A percentile compares a stretch with the other conserved stretches of the same genome.
phyloP scores from a whole-genome alignment of 2,888 invertebrate species.

The Synergus umbraculus region DNA sequence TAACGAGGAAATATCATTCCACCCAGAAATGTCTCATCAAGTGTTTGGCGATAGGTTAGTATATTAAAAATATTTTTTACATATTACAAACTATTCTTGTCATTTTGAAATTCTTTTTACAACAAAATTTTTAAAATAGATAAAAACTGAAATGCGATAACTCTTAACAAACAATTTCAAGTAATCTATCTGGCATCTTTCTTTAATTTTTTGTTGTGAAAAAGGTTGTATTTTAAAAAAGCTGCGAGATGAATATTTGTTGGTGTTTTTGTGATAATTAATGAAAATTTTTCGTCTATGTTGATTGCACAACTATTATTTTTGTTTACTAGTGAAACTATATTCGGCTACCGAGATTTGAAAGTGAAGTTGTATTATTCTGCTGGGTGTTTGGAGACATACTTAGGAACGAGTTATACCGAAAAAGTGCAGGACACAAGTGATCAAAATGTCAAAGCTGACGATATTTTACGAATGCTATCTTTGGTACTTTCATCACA shows the following conservation, averaged over 20 bases:
- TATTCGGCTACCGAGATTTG: conserved; percentile 95
- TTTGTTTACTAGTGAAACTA: conserved; percentile 84
- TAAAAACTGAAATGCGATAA: too few relatives aligned
- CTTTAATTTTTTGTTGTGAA: too few relatives aligned
- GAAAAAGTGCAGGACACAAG: conserved; percentile 83
- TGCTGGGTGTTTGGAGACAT: conserved; percentile 89
- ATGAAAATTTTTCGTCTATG: neutral
- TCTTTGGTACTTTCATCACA: conserved; percentile 85
- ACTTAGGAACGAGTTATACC: conserved; percentile 86
- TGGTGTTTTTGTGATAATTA: neutral
- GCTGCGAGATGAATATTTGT: too few relatives aligned
- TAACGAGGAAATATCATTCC: conserved; percentile 83
- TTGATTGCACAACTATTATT: neutral
- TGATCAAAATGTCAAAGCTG: conserved; percentile 83
- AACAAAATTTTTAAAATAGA: too few relatives aligned
- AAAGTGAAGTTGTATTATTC: conserved; percentile 88
- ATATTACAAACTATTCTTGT: neutral
- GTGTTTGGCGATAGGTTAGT: conserved; percentile 89
- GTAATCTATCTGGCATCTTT: too few relatives aligned
- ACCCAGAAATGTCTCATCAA: conserved; percentile 95
- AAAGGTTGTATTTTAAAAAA: too few relatives aligned
- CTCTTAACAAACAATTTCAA: too few relatives aligned
- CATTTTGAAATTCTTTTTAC: neutral
- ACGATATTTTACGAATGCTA: conserved; percentile 86
- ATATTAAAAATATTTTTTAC: conserved; percentile 5